These are phyloP conservation scores for Eolophus roseicapilla DNA, from an alignment of 2,113 vertebrate species.

Conservation along the genomic window DNA sequence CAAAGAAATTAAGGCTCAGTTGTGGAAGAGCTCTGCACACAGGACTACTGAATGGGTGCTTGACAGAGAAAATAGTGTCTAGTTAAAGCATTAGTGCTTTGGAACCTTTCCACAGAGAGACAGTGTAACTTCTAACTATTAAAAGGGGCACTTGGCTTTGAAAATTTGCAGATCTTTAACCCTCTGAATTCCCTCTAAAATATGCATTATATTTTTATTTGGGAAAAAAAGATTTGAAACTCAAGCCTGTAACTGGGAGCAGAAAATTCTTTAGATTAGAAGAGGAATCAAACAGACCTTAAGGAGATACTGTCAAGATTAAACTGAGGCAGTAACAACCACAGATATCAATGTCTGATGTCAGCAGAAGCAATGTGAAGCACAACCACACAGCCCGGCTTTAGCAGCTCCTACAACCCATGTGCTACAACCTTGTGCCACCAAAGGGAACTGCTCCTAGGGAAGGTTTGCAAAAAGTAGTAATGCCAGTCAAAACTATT, in stretches of 20 bases:
- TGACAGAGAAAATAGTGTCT: background rate
- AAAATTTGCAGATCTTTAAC: background rate
- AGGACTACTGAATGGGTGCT: background rate
- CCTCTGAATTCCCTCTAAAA: constrained; percentile 1
- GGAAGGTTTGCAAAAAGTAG: background rate
- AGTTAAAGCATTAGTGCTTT: background rate
- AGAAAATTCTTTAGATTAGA: background rate
- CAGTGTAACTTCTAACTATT: background rate
- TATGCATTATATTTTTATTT: background rate
- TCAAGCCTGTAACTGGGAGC: background rate
- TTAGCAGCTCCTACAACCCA: background rate
- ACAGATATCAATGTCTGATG: background rate
- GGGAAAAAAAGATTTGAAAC: background rate
- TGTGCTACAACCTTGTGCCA: background rate
- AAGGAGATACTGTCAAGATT: background rate
- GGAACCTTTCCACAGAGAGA: background rate
- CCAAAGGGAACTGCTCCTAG: background rate
- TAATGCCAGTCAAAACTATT: background rate
- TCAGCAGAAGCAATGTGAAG: background rate
- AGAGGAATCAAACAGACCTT: background rate
- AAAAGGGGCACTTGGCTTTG: background rate
- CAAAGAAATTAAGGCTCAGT: background rate
- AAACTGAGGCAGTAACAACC: background rate
- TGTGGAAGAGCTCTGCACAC: background rate
- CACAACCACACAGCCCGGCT: background rate